phyloP scores from a whole-genome alignment of 2,888 invertebrate species.

The Agelastica alni region DNA sequence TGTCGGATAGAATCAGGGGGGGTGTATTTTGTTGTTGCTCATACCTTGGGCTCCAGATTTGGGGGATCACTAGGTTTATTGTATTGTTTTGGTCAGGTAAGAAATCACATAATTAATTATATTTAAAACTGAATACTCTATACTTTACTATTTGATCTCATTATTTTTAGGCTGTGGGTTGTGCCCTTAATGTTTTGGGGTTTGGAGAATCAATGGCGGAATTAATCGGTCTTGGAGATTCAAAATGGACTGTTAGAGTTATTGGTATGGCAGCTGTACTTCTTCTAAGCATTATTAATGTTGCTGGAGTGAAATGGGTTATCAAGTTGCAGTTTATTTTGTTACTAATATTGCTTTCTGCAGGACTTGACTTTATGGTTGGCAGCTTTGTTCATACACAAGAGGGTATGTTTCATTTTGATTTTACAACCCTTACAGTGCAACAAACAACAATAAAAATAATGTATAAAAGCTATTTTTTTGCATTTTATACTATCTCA shows the following conservation, averaged over 20 bases:
- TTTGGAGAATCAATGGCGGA: conserved; percentile 96
- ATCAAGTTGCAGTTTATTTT: conserved; percentile 92
- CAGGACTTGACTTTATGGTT: conserved; percentile 91
- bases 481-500: no score
- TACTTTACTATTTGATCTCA: no score
- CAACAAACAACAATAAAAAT: no score
- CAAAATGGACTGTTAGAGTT: conserved; percentile 80
- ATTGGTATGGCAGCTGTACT: conserved; percentile 88
- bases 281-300: conserved; percentile 85
- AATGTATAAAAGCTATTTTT: no score
- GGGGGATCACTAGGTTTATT: conserved; percentile 92
- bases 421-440: no score
- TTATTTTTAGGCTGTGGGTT: conserved; percentile 85
- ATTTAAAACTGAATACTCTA: no score
- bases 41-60: conserved; percentile 90
- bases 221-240: conserved; percentile 72
- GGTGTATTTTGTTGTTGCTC: conserved; percentile 92
- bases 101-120: background rate
- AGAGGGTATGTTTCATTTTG: conserved; percentile 69
- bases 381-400: conserved; percentile 84
- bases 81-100: conserved; percentile 95
- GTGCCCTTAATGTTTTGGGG: conserved; percentile 93
- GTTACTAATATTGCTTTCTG: conserved; percentile 81
- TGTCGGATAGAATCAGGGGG: conserved; percentile 97
- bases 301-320: conserved; percentile 98